Conservation (phyloP, 2,888 invertebrate species). For the Drosophila histrio region DNA sequence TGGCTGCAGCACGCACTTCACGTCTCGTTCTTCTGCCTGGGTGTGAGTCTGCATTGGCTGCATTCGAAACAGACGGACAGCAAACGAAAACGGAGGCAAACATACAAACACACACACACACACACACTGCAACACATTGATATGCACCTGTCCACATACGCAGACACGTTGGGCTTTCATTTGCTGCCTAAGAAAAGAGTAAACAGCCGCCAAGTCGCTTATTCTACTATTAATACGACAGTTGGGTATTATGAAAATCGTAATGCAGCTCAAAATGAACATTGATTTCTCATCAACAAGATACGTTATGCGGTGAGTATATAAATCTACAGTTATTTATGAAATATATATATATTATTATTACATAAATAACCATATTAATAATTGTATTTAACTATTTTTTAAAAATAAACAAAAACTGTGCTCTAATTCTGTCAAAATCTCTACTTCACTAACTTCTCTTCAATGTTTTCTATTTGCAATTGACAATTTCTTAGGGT, state of each 20-base stretch:
- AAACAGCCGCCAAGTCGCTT: conserved; percentile 53
- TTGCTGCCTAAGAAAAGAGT: conserved; percentile 63
- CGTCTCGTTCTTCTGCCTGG: conserved; percentile 37
- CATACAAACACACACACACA: conserved; percentile 41
- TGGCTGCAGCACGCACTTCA: conserved; percentile 59
- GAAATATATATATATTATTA: too few relatives aligned
- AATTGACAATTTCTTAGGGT: conserved; percentile 17
- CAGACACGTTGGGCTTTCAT: conserved; percentile 66
- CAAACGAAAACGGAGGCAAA: conserved; percentile 66
- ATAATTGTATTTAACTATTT: background rate
- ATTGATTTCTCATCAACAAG: background rate
- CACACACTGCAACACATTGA: conserved; percentile 34
- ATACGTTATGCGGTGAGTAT: too few relatives aligned
- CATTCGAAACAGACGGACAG: conserved; percentile 60
- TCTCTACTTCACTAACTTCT: too few relatives aligned
- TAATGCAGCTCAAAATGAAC: background rate
- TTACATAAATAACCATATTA: background rate
- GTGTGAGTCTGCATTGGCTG: conserved; percentile 40
- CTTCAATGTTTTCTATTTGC: background rate
- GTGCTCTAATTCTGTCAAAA: too few relatives aligned
- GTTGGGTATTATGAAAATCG: background rate
- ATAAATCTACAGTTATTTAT: too few relatives aligned
- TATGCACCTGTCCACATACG: conserved; percentile 68
- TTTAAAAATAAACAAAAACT: too few relatives aligned
- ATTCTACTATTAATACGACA: conserved; percentile 18